Conservation (phyloP, 2,797 vertebrate species). For the Zenarchopterus dispar region DNA sequence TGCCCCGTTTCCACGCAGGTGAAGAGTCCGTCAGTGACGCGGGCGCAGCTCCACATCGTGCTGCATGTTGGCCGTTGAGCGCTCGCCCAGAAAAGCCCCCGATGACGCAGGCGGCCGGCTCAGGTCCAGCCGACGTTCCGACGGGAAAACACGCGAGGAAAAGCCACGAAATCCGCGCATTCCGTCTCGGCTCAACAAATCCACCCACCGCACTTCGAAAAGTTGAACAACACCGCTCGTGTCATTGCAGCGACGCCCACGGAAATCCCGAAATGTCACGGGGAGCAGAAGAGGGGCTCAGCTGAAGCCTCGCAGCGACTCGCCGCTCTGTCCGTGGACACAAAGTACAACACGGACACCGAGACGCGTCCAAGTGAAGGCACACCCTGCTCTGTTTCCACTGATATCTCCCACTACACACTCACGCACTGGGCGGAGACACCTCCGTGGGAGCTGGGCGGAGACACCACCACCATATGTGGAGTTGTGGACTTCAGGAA, state of each 20-base stretch:
- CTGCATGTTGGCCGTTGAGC: constrained; percentile 40
- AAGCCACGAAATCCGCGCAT: constrained; percentile 39
- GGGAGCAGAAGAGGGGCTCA: constrained; percentile 5
- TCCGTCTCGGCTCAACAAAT: constrained; percentile 48
- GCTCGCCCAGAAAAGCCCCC: too few species aligned
- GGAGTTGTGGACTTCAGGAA: constrained; percentile 22
- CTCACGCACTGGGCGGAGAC: constrained; percentile 61
- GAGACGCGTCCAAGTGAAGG: constrained; percentile 19
- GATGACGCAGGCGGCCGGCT: not conserved
- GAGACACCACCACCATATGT: constrained; percentile 22
- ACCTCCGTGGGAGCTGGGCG: constrained; percentile 50
- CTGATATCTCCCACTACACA: constrained; percentile 69
- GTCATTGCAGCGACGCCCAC: constrained; percentile 37
- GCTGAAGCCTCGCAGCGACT: constrained; percentile 2
- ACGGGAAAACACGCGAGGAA: constrained; percentile 9
- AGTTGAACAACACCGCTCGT: constrained; percentile 62
- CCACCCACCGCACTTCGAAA: constrained; percentile 52
- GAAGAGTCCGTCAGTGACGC: constrained; percentile 16
- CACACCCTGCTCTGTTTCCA: constrained; percentile 70
- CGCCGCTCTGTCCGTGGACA: not conserved
- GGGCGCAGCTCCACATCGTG: constrained; percentile 37
- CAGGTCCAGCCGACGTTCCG: constrained; percentile 57
- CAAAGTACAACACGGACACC: constrained; percentile 18
- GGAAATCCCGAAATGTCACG: constrained; percentile 5
- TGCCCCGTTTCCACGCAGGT: constrained; percentile 40